A percentile compares a stretch with the other conserved stretches of the same genome.
Conservation (phyloP, 2,113 vertebrate genomes). For the Spermophilus dauricus region DNA sequence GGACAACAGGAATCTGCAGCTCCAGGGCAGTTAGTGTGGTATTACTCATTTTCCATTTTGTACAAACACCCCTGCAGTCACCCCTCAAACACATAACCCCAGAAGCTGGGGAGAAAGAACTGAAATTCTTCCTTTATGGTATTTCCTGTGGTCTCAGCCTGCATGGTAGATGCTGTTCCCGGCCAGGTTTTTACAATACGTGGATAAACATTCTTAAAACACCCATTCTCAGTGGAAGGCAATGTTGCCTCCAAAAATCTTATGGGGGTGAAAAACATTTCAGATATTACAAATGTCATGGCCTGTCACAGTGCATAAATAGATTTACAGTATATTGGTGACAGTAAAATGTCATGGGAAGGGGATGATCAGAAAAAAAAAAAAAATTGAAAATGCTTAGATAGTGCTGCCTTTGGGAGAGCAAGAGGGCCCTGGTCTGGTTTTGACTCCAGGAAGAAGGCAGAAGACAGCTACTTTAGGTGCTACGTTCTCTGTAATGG, state of each 20-base stretch:
- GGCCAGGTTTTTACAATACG: not conserved
- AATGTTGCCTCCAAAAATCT: not conserved
- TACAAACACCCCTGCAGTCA: not conserved
- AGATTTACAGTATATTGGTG: not conserved
- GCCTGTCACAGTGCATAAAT: not conserved
- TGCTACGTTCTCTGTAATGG: not conserved
- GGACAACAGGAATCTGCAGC: constrained; percentile 31
- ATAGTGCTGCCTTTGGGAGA: not conserved
- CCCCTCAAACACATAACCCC: not conserved
- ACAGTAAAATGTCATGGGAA: not conserved
- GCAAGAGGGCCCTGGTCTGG: not conserved
- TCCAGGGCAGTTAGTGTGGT: not conserved
- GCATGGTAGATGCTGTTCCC: not conserved
- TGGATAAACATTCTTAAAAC: not conserved
- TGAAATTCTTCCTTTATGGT: not conserved
- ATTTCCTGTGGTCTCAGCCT: constrained; percentile 10
- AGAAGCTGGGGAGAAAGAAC: constrained; percentile 5
- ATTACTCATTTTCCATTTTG: not conserved
- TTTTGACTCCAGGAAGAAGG: not conserved
- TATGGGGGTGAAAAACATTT: not conserved
- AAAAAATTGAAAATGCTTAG: not conserved
- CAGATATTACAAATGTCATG: not conserved
- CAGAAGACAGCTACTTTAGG: not conserved
- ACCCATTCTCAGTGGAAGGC: not conserved
- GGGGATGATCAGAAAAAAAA: too few relatives aligned